These are phyloP conservation scores for Tamandua tetradactyla DNA, from an alignment of 2,797 vertebrate genomes.

Conservation along the genomic window DNA sequence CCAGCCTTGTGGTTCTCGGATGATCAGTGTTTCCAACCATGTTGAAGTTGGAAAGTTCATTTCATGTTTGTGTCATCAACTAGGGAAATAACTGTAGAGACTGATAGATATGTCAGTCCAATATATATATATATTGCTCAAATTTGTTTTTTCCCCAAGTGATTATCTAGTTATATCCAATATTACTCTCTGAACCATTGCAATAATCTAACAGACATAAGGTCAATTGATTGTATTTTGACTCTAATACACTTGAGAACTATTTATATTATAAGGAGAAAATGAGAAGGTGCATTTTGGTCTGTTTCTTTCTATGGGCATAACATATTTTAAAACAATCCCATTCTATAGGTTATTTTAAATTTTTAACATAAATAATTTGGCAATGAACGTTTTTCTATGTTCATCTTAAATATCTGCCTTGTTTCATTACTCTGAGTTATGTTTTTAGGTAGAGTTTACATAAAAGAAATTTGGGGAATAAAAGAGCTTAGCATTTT, in stretches of 20 bases:
- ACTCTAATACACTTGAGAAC: not conserved
- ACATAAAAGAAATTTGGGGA: not conserved
- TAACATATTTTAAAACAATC: not conserved
- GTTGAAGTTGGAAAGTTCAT: slow-evolving; percentile 5
- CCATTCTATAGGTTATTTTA: not conserved
- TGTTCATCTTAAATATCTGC: not conserved
- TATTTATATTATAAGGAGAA: not conserved
- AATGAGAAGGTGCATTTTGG: not conserved
- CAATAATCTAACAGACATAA: not conserved
- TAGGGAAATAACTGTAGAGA: slow-evolving; percentile 49
- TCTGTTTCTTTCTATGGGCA: not conserved
- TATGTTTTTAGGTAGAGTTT: not conserved
- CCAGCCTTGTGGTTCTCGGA: not conserved
- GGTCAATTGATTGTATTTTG: not conserved
- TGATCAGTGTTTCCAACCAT: not conserved
- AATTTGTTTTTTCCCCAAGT: slow-evolving; percentile 6
- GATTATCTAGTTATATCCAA: not conserved
- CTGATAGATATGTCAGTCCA: not conserved
- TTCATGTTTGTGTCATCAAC: not conserved
- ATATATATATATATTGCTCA: too few species aligned
- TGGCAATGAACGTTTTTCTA: not conserved
- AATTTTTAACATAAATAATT: not conserved
- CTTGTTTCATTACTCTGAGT: not conserved
- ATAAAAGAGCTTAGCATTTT: not conserved
- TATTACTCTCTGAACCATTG: not conserved